A percentile compares a stretch with the other conserved stretches of the same genome.
Conservation (phyloP, 2,113 vertebrate species). For the Helogale parvula region DNA sequence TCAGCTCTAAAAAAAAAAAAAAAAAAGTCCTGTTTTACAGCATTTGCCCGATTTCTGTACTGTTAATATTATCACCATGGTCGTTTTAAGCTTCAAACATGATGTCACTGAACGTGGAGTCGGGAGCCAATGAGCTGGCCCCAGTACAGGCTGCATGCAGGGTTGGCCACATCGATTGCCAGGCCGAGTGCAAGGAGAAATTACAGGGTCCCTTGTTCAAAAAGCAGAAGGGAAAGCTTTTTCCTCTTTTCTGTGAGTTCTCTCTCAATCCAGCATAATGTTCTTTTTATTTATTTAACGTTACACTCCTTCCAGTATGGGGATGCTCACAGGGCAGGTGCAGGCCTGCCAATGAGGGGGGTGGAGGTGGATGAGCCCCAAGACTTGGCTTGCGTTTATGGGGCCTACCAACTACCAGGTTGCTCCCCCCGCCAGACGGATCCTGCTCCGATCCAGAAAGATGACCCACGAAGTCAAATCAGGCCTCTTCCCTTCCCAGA, state of each 20-base stretch:
- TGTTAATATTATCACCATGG: background rate
- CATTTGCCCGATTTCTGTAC: constrained; percentile 30
- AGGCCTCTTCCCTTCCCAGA: background rate
- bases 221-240: background rate
- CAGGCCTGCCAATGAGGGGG: background rate
- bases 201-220: background rate
- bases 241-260: background rate
- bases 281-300: background rate
- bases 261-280: background rate
- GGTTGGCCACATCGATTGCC: background rate
- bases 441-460: background rate
- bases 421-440: background rate
- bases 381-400: background rate
- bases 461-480: background rate
- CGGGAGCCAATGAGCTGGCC: background rate
- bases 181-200: background rate
- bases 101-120: background rate
- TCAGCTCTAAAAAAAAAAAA: background rate
- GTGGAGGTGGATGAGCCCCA: background rate
- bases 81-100: background rate
- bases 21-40: background rate
- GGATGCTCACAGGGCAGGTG: background rate
- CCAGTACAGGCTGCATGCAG: background rate
- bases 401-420: background rate
- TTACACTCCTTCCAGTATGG: background rate